These are phyloP conservation scores for Magallana gigas DNA, from an alignment of 1,140 invertebrate genomes.

Conservation along the genomic window DNA sequence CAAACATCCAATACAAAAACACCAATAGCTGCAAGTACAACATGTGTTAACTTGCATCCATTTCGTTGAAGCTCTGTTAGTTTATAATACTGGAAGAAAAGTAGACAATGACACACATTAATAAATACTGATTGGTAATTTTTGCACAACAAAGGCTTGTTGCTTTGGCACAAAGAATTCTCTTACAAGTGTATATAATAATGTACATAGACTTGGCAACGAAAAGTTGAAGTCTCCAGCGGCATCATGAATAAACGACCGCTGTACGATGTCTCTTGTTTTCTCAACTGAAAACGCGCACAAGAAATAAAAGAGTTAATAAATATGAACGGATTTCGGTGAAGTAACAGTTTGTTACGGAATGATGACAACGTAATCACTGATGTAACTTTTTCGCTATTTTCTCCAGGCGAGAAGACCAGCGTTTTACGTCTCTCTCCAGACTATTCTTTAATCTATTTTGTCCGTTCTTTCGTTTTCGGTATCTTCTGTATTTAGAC, in stretches of 20 bases:
- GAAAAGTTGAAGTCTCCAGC: not conserved
- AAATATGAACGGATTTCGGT: conserved; percentile 30
- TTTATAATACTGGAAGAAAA: no score
- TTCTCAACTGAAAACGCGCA: not conserved
- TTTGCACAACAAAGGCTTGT: not conserved
- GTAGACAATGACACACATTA: not conserved
- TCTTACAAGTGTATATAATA: not conserved
- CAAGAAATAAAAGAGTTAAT: not conserved
- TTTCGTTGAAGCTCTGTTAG: not conserved
- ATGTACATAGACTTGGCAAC: not conserved
- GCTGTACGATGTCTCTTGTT: not conserved
- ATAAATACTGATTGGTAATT: conserved; percentile 24
- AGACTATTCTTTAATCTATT: not conserved
- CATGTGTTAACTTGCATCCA: no score
- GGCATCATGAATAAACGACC: not conserved
- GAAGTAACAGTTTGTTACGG: not conserved
- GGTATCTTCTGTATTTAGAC: conserved; percentile 5
- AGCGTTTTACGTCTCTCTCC: not conserved
- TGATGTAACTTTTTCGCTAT: not conserved
- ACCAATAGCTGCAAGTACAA: no score
- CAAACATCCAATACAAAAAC: no score
- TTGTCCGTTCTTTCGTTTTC: not conserved
- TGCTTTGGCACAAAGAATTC: conserved; percentile 26
- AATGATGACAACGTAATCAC: not conserved
- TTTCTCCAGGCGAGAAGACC: not conserved